phyloP scores from a whole-genome alignment of 2,113 vertebrate species.

The Muntiacus reevesi region DNA sequence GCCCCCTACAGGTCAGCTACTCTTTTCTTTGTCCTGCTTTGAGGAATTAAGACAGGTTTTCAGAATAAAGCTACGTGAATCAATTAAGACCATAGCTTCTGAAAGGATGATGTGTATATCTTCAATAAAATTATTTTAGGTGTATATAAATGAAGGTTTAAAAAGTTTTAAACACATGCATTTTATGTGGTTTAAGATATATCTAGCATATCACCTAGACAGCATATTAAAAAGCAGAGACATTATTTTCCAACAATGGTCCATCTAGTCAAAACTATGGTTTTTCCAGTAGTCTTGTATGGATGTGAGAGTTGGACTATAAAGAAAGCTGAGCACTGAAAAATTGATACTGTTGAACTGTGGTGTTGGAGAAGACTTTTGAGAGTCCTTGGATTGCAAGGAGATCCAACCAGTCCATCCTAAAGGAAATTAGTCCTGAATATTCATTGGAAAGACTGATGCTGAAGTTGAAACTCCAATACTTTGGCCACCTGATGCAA shows the following conservation, averaged over 20 bases:
- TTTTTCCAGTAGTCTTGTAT: background rate
- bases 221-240: background rate
- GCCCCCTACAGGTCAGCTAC: accelerated
- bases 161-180: background rate
- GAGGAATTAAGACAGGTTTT: background rate
- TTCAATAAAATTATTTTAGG: background rate
- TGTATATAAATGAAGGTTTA: background rate
- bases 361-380: background rate
- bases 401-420: background rate
- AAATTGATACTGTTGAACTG: background rate
- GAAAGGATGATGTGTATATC: background rate
- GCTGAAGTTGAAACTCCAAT: background rate
- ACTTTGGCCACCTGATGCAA: background rate
- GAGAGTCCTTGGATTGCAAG: background rate
- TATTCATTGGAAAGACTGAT: background rate
- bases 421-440: background rate
- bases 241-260: background rate
- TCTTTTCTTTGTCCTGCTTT: background rate
- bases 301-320: background rate
- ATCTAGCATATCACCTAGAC: background rate
- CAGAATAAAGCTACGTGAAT: background rate
- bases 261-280: background rate
- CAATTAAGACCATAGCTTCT: background rate
- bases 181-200: background rate
- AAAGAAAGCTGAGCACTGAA: background rate